Conservation (phyloP, 2,888 invertebrate species). For the Acleris emargana region DNA sequence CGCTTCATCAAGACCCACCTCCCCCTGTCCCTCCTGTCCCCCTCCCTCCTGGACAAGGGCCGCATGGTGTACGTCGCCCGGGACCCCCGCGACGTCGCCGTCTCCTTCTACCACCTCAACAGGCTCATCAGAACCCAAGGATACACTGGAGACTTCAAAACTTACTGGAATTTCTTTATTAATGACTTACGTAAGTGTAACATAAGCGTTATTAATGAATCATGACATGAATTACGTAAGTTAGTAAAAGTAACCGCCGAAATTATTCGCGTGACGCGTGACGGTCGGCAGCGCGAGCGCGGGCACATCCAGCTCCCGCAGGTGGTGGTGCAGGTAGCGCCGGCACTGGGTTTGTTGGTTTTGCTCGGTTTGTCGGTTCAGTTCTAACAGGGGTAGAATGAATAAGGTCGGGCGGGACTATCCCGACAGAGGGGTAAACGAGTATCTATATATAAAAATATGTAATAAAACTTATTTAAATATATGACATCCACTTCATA, state of each 20-base stretch:
- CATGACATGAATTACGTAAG: background rate
- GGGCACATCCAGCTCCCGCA: no score
- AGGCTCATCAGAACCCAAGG: constrained; percentile 87
- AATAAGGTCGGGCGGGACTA: no score
- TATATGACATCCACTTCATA: no score
- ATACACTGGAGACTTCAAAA: constrained; percentile 86
- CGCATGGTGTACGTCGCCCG: constrained; percentile 92
- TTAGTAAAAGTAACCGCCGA: background rate
- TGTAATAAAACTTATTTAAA: no score
- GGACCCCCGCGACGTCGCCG: constrained; percentile 93
- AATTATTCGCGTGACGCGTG: no score
- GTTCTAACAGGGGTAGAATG: no score
- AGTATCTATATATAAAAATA: no score
- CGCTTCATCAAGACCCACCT: constrained; percentile 86
- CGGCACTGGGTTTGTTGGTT: no score
- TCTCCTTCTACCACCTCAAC: constrained; percentile 92
- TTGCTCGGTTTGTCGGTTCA: no score
- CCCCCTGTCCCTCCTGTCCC: constrained; percentile 89
- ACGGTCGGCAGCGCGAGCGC: no score
- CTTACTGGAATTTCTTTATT: constrained; percentile 88
- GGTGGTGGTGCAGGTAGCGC: no score
- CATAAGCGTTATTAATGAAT: background rate
- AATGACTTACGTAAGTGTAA: constrained; percentile 85
- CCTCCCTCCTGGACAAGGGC: constrained; percentile 78
- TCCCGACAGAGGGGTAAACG: no score